phyloP scores from a whole-genome alignment of 1,140 invertebrate genomes.

The Calephelis nemesis region DNA sequence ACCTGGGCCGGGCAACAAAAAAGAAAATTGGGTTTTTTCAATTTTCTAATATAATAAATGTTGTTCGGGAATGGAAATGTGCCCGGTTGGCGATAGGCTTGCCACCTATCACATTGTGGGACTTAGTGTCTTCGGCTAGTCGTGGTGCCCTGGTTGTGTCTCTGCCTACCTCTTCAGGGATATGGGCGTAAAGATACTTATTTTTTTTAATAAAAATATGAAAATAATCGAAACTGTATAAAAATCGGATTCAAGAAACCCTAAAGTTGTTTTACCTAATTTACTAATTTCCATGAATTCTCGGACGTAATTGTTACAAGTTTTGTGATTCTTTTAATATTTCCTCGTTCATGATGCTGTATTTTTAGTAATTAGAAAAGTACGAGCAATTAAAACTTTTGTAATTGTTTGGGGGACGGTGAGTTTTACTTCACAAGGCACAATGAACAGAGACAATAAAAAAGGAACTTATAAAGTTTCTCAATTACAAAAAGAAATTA shows the following conservation, averaged over 20 bases:
- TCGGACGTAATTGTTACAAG: slow-evolving; percentile 32
- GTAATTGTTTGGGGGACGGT: slow-evolving; percentile 69
- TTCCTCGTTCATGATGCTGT: slow-evolving; percentile 61
- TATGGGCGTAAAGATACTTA: too few species aligned
- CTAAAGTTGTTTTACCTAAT: background rate
- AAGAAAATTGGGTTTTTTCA: too few species aligned
- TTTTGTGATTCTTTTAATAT: slow-evolving; percentile 45
- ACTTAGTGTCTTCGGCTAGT: too few species aligned
- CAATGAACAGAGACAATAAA: slow-evolving; percentile 71
- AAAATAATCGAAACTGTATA: background rate
- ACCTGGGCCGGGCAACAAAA: too few species aligned
- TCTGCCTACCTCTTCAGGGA: too few species aligned
- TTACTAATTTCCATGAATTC: slow-evolving; percentile 11
- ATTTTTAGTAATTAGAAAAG: slow-evolving; percentile 74
- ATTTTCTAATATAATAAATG: too few species aligned
- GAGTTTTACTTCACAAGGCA: slow-evolving; percentile 67
- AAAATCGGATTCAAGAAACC: background rate
- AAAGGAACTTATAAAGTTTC: slow-evolving; percentile 67
- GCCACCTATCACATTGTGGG: too few species aligned
- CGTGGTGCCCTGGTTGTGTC: too few species aligned
- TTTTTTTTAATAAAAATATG: too few species aligned
- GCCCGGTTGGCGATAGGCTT: too few species aligned
- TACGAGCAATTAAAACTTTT: slow-evolving; percentile 76
- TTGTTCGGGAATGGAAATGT: too few species aligned
- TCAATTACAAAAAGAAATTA: slow-evolving; percentile 60